Evolutionary conservation across 92 coral and sea anemone species (phyloP).

Genomic region (Phenganax subtilis): DNA sequence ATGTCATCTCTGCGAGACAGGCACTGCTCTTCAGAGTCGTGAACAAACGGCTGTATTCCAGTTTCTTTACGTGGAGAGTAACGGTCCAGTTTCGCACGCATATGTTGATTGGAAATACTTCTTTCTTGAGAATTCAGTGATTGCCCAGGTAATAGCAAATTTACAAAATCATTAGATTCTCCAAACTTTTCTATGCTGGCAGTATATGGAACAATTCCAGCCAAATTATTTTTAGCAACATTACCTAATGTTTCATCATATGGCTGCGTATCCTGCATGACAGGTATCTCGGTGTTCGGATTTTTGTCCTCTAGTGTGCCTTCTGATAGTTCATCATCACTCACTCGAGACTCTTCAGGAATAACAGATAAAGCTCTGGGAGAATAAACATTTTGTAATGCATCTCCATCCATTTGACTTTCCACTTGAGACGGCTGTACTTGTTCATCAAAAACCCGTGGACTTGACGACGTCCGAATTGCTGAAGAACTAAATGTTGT

Average conservation of each 20-base stretch:
- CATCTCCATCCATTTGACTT: not conserved
- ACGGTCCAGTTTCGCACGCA: not conserved
- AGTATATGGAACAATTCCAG: not conserved
- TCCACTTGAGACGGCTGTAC: not conserved
- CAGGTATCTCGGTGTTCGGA: not conserved
- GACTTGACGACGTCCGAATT: not conserved
- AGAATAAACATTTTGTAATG: not conserved
- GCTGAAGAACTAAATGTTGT: not conserved
- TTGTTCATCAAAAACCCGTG: not conserved
- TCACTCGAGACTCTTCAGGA: slow-evolving; percentile 12
- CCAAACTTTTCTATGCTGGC: not conserved
- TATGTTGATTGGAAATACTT: not conserved
- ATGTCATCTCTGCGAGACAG: not conserved
- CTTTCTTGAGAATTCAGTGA: not conserved
- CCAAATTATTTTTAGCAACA: not conserved
- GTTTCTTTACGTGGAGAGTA: not conserved
- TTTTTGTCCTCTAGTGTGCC: slow-evolving; percentile 11
- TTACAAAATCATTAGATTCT: not conserved
- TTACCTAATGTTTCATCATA: not conserved
- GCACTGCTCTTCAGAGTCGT: not conserved
- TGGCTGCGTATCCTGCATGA: not conserved
- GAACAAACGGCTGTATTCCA: not conserved
- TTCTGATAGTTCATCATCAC: slow-evolving; percentile 30
- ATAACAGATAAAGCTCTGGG: slow-evolving; percentile 30
- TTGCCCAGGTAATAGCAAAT: not conserved